Percentiles rank a stretch among this genome's conserved stretches.
phyloP scores from a whole-genome alignment of 2,888 invertebrate species.

The Enchytraeus crypticus region DNA sequence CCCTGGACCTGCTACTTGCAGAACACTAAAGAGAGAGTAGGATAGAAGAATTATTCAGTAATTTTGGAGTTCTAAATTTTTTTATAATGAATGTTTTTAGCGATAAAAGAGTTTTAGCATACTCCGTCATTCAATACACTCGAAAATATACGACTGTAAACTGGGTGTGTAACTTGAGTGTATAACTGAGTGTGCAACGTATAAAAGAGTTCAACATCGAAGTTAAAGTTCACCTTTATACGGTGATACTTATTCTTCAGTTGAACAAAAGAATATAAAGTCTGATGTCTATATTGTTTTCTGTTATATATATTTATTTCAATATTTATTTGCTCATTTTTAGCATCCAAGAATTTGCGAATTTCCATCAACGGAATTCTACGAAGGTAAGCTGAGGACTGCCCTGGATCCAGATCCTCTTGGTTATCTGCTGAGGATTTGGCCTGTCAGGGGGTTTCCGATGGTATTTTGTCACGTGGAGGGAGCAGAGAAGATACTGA shows the following conservation, averaged over 20 bases:
- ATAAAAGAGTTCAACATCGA: too few species aligned
- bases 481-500: conserved; percentile 33
- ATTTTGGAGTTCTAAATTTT: too few species aligned
- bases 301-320: not conserved
- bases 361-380: conserved; percentile 36
- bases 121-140: too few species aligned
- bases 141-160: too few species aligned
- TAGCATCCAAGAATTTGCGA: conserved; percentile 34
- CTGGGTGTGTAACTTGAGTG: too few species aligned
- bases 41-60: too few species aligned
- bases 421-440: not conserved
- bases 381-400: conserved; percentile 26
- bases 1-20: too few species aligned
- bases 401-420: not conserved
- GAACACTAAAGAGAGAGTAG: too few species aligned
- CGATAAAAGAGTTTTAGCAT: too few species aligned
- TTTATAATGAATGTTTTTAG: too few species aligned
- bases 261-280: not conserved
- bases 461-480: conserved; percentile 35
- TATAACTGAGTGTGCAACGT: too few species aligned
- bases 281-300: not conserved
- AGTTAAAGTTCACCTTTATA: too few species aligned
- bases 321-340: not conserved
- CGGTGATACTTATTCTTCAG: not conserved
- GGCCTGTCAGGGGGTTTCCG: conserved; percentile 12